These are phyloP conservation scores for Nebria brevicollis DNA, from an alignment of 2,888 invertebrate genomes.

Conservation along the genomic window DNA sequence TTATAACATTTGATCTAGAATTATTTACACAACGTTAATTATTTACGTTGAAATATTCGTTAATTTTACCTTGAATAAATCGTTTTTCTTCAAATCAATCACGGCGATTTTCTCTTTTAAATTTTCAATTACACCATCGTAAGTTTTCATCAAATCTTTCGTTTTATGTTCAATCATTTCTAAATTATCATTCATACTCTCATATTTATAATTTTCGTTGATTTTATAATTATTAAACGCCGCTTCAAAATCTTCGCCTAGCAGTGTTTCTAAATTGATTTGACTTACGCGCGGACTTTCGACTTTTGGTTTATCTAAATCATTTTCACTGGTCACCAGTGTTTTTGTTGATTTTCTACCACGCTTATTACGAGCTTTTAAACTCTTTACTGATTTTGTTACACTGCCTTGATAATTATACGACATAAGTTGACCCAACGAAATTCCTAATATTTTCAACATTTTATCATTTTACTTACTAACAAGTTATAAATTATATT, in stretches of 20 bases:
- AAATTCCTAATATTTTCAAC: constrained; percentile 28
- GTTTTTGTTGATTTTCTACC: constrained; percentile 14
- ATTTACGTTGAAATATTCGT: constrained; percentile 5
- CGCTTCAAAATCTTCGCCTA: constrained; percentile 51
- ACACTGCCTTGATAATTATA: constrained; percentile 35
- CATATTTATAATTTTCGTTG: constrained; percentile 49
- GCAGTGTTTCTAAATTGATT: constrained; percentile 45
- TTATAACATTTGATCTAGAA: constrained; percentile 31
- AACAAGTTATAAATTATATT: neutral
- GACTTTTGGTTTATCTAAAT: constrained; percentile 26
- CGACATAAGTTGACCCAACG: constrained; percentile 26
- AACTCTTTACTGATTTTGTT: constrained; percentile 29
- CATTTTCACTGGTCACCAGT: constrained; percentile 26
- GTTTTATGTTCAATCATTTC: constrained; percentile 49
- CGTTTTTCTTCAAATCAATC: constrained; percentile 50
- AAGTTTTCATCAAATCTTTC: constrained; percentile 49
- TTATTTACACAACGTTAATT: neutral
- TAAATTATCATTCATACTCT: constrained; percentile 47
- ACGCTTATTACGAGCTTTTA: neutral
- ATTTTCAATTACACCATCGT: constrained; percentile 50
- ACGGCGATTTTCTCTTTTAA: constrained; percentile 48
- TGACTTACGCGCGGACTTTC: constrained; percentile 40
- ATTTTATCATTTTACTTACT: constrained; percentile 4
- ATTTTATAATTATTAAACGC: constrained; percentile 52
- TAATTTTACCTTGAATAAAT: constrained; percentile 50